These are phyloP conservation scores for Brachyhypopomus occidentalis DNA, from an alignment of 2,113 vertebrate species.

Conservation along the genomic window DNA sequence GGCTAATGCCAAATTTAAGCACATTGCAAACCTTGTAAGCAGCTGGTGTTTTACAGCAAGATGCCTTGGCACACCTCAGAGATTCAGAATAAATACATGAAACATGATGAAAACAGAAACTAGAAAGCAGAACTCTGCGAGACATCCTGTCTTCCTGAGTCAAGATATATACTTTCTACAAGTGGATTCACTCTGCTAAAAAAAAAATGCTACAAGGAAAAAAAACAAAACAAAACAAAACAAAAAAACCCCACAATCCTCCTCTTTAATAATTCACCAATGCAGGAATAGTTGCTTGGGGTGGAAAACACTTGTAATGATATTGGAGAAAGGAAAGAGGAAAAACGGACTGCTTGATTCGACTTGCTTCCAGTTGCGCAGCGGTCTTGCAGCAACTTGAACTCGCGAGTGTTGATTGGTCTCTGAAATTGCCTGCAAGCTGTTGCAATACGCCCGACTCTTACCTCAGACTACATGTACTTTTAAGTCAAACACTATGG, in stretches of 20 bases:
- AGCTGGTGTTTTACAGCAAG: background rate
- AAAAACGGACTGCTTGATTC: too few species aligned
- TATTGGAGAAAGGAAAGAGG: background rate
- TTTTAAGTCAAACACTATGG: background rate
- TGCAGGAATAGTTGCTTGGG: background rate
- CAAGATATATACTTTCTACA: background rate
- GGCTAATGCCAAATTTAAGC: slow-evolving; percentile 30
- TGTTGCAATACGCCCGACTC: background rate
- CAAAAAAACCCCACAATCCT: too few species aligned
- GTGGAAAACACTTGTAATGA: background rate
- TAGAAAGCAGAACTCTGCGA: background rate
- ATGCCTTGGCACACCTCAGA: background rate
- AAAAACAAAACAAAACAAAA: background rate
- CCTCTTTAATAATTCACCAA: background rate
- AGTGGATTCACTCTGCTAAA: background rate
- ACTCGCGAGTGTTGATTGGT: background rate
- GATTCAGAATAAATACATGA: background rate
- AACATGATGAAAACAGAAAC: background rate
- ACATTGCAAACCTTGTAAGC: slow-evolving; percentile 20
- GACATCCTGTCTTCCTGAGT: background rate
- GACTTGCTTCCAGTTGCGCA: too few species aligned
- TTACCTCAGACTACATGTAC: background rate
- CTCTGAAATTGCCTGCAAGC: background rate
- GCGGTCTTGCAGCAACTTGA: too few species aligned
- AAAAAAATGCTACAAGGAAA: background rate